These are phyloP conservation scores for Erebia ligea DNA, from an alignment of 2,888 invertebrate species.

Conservation along the genomic window DNA sequence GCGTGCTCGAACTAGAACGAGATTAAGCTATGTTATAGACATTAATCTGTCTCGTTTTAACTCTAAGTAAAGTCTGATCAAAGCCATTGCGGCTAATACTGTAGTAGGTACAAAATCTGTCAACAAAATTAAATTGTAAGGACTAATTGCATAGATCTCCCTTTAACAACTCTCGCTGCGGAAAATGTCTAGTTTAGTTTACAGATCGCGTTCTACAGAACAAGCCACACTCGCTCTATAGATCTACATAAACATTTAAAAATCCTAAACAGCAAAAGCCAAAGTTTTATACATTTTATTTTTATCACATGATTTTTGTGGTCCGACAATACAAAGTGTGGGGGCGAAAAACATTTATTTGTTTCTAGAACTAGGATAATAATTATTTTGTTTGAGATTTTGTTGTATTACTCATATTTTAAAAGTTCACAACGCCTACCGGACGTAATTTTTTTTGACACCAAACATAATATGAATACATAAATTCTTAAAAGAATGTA, in stretches of 20 bases:
- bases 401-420: not conserved
- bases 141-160: too few relatives aligned
- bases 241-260: conserved; percentile 12
- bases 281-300: conserved; percentile 18
- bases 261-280: conserved; percentile 19
- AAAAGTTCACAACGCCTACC: conserved; percentile 15
- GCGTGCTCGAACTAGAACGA: too few relatives aligned
- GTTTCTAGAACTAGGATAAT: not conserved
- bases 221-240: too few relatives aligned
- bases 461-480: not conserved
- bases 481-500: not conserved
- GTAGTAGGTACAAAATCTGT: too few relatives aligned
- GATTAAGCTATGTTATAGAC: too few relatives aligned
- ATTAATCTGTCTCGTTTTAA: too few relatives aligned
- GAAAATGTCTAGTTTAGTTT: too few relatives aligned
- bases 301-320: conserved; percentile 38
- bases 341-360: not conserved
- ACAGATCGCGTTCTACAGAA: too few relatives aligned
- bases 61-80: too few relatives aligned
- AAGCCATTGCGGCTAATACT: too few relatives aligned
- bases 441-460: conserved; percentile 19
- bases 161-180: too few relatives aligned
- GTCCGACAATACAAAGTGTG: conserved; percentile 37
- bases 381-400: conserved; percentile 1
- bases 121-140: too few relatives aligned